Percentiles rank a stretch among this genome's conserved stretches.
Conservation (phyloP, 2,888 invertebrate genomes). For the Teinopalpus imperialis region DNA sequence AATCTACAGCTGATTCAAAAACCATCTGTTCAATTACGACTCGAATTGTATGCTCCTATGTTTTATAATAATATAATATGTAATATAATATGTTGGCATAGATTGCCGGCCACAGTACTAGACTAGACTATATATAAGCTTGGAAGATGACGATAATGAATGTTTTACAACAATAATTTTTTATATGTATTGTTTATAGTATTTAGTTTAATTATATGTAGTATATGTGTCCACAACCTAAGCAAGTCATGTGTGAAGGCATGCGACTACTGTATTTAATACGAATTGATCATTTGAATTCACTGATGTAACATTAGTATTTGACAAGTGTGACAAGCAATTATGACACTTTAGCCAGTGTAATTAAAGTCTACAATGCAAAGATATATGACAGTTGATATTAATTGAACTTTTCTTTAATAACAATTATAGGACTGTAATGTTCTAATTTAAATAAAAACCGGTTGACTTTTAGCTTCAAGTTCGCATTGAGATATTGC, state of each 20-base stretch:
- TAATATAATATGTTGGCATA: too few relatives aligned
- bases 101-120: too few relatives aligned
- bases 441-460: conserved; percentile 26
- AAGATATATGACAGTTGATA: not conserved
- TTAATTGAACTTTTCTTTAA: conserved; percentile 8
- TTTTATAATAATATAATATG: too few relatives aligned
- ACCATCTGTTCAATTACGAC: too few relatives aligned
- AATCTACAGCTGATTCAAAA: too few relatives aligned
- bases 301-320: conserved; percentile 22
- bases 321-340: not conserved
- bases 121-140: too few relatives aligned
- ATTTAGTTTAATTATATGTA: too few relatives aligned
- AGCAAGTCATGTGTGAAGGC: conserved; percentile 18
- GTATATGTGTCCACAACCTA: conserved; percentile 19
- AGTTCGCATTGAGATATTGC: conserved; percentile 24
- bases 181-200: too few relatives aligned
- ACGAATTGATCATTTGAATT: conserved; percentile 16
- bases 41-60: too few relatives aligned
- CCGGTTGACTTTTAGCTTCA: conserved; percentile 23
- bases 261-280: conserved; percentile 20
- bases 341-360: not conserved
- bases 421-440: conserved; percentile 11
- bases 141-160: too few relatives aligned
- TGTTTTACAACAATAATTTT: too few relatives aligned
- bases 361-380: not conserved